These are phyloP conservation scores for Drosophila persimilis DNA, from an alignment of 1,140 invertebrate species.

Conservation along the genomic window DNA sequence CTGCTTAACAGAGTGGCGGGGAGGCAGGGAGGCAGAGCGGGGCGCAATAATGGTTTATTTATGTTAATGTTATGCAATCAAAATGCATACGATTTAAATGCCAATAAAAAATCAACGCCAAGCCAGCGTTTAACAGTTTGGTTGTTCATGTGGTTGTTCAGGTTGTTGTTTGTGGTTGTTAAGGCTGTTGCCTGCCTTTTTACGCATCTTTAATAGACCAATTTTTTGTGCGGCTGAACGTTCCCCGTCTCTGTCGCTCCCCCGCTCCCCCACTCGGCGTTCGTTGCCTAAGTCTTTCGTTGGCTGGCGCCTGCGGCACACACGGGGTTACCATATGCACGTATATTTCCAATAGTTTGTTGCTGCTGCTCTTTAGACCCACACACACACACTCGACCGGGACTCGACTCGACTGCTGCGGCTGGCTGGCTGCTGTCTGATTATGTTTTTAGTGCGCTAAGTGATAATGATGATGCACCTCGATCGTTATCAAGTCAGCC, in stretches of 20 bases:
- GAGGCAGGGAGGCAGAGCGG: conserved; percentile 1
- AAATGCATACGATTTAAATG: conserved; percentile 82
- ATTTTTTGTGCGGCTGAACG: conserved; percentile 59
- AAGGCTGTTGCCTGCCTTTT: conserved; percentile 65
- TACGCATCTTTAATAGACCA: conserved; percentile 82
- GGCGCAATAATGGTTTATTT: conserved; percentile 78
- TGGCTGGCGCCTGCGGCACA: conserved; percentile 67
- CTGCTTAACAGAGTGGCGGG: neutral
- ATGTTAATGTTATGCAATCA: conserved; percentile 83
- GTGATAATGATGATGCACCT: conserved; percentile 81
- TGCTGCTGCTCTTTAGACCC: conserved; percentile 53
- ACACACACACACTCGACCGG: conserved; percentile 18
- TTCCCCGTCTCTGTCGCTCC: no score
- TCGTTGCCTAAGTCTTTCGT: conserved; percentile 76
- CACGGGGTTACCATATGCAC: conserved; percentile 10
- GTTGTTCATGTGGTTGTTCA: conserved; percentile 33
- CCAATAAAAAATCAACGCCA: conserved; percentile 82
- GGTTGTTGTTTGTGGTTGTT: conserved; percentile 24
- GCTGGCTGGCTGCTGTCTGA: conserved; percentile 56
- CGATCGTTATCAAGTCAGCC: conserved; percentile 63
- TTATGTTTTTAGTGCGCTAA: conserved; percentile 82
- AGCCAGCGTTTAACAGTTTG: conserved; percentile 71
- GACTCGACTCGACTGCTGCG: conserved; percentile 9
- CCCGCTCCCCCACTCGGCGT: conserved; percentile 18
- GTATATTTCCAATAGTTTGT: conserved; percentile 79